Evolutionary conservation across 1,140 invertebrate species (phyloP).

Genomic region (Lepidotrigona ventralis): DNA sequence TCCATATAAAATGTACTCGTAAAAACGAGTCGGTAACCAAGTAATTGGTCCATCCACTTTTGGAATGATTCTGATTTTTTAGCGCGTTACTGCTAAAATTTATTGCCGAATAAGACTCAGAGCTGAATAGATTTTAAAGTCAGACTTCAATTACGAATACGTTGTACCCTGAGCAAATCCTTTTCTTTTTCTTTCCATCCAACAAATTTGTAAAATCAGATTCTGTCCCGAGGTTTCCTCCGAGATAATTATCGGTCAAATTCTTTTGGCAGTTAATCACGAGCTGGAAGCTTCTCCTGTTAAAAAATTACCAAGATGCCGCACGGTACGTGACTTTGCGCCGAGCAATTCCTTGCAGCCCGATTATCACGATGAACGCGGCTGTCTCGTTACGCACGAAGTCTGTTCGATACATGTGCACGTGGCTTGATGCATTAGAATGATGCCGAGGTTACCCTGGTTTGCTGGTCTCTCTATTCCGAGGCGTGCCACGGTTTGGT

Average conservation of each 20-base stretch:
- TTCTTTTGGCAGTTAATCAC: background rate
- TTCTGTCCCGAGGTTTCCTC: background rate
- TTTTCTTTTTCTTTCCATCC: background rate
- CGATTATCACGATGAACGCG: conserved; percentile 56
- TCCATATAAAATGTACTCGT: background rate
- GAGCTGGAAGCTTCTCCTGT: conserved; percentile 13
- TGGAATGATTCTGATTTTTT: background rate
- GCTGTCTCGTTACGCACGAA: conserved; percentile 62
- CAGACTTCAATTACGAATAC: too few relatives aligned
- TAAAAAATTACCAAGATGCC: conserved; percentile 35
- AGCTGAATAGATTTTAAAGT: too few relatives aligned
- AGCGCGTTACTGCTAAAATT: background rate
- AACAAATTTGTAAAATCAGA: background rate
- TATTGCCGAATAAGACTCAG: background rate
- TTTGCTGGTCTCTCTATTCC: conserved; percentile 37
- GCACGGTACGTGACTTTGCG: conserved; percentile 48
- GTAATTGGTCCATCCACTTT: background rate
- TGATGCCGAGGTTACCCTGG: conserved; percentile 38
- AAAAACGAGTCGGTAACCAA: background rate
- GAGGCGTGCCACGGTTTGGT: conserved; percentile 29
- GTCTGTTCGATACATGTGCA: conserved; percentile 52
- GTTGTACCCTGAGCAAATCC: too few relatives aligned
- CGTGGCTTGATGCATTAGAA: conserved; percentile 60
- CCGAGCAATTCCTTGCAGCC: conserved; percentile 52
- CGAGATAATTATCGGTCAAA: background rate